Conservation (phyloP, 35 echinoderm and acorn worm species). For the Acanthaster planci region DNA sequence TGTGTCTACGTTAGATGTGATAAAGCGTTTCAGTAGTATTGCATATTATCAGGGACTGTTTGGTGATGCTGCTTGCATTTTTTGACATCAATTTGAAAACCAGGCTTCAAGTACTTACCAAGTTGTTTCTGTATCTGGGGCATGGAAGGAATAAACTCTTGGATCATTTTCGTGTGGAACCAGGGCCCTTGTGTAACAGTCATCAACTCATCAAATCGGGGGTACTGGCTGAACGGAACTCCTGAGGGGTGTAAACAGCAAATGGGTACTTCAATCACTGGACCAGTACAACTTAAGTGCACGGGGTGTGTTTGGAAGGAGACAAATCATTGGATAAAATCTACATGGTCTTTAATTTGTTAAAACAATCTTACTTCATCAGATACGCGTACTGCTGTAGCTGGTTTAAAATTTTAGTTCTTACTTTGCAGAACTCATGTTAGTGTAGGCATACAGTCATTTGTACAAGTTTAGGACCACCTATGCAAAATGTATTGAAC, state of each 20-base stretch:
- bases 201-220: slow-evolving; percentile 35
- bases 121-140: slow-evolving; percentile 32
- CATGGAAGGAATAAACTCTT: slow-evolving; percentile 50
- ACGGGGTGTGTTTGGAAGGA: no score
- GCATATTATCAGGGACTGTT: background rate
- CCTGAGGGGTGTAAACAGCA: slow-evolving; percentile 20
- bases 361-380: no score
- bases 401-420: no score
- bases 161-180: slow-evolving; percentile 21
- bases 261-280: no score
- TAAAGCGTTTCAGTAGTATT: background rate
- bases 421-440: no score
- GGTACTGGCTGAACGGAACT: slow-evolving; percentile 17
- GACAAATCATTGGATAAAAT: no score
- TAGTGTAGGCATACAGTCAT: no score
- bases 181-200: background rate
- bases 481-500: no score
- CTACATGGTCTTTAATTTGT: no score
- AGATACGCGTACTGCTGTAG: no score
- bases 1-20: background rate
- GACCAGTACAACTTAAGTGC: no score
- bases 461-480: no score
- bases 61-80: background rate
- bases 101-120: slow-evolving; percentile 2
- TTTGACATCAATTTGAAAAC: background rate